These are phyloP conservation scores for Lepus americanus DNA, from an alignment of 2,113 vertebrate species.

Conservation along the genomic window DNA sequence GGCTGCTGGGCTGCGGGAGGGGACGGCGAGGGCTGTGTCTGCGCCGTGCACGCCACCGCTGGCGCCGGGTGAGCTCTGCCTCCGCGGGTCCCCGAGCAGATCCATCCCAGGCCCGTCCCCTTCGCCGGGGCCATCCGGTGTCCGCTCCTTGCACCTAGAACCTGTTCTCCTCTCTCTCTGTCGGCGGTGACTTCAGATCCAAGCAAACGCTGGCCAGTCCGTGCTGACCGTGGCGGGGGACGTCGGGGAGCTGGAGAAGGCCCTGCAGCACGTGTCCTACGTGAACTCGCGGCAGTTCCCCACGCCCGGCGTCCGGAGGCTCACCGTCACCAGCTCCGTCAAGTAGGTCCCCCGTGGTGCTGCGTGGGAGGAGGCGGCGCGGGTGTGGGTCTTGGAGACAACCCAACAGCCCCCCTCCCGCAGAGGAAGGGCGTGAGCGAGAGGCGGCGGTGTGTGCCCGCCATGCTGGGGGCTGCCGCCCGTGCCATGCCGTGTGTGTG, in stretches of 20 bases:
- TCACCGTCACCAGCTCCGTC: slow-evolving; percentile 91
- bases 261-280: slow-evolving; percentile 96
- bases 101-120: background rate
- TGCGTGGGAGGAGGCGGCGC: too few relatives aligned
- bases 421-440: too few relatives aligned
- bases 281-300: slow-evolving; percentile 98
- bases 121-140: rapidly evolving
- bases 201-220: slow-evolving; percentile 93
- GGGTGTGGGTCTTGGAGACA: background rate
- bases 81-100: background rate
- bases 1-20: background rate
- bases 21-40: rapidly evolving
- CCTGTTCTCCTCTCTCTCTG: rapidly evolving
- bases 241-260: slow-evolving; percentile 93
- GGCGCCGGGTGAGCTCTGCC: background rate
- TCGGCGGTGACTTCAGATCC: slow-evolving; percentile 87
- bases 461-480: too few relatives aligned
- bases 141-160: background rate
- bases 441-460: too few relatives aligned
- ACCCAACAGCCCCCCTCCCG: too few relatives aligned
- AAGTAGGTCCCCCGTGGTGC: slow-evolving; percentile 86
- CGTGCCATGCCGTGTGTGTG: too few relatives aligned
- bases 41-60: background rate
- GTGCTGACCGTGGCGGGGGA: slow-evolving; percentile 93
- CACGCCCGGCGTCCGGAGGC: slow-evolving; percentile 95